Percentiles rank a stretch among this genome's conserved stretches.
phyloP scores from a whole-genome alignment of 2,113 vertebrate species.

The Crocuta crocuta region DNA sequence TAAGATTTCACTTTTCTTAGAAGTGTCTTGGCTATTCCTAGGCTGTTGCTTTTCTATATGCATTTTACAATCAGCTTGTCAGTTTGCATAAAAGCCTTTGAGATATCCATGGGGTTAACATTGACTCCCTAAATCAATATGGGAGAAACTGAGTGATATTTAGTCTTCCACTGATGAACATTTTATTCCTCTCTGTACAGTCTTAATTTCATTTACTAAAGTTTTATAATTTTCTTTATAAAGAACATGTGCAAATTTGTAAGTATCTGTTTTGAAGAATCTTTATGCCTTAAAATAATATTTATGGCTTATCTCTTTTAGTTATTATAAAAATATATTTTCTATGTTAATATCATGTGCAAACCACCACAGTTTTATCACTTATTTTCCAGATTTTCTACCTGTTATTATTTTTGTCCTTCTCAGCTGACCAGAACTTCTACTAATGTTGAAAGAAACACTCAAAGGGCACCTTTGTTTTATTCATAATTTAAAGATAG shows the following conservation, averaged over 20 bases:
- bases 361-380: neutral
- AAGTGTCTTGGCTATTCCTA: neutral
- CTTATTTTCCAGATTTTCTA: neutral
- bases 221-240: neutral
- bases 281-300: neutral
- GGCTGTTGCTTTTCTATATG: neutral
- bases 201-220: neutral
- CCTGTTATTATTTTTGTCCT: neutral
- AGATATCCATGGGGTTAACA: constrained; percentile 15
- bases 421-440: neutral
- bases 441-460: neutral
- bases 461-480: neutral
- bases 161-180: neutral
- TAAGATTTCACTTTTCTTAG: neutral
- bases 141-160: constrained; percentile 2
- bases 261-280: constrained; percentile 2
- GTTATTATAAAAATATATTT: neutral
- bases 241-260: neutral
- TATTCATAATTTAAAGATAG: neutral
- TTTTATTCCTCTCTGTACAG: neutral
- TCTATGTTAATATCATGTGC: neutral
- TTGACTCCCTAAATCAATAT: neutral
- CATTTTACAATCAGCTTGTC: neutral
- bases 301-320: neutral
- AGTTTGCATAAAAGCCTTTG: neutral